Percentiles rank a stretch among this genome's conserved stretches.
Conservation (phyloP, 2,888 invertebrate species). For the Portevinia maculata region DNA sequence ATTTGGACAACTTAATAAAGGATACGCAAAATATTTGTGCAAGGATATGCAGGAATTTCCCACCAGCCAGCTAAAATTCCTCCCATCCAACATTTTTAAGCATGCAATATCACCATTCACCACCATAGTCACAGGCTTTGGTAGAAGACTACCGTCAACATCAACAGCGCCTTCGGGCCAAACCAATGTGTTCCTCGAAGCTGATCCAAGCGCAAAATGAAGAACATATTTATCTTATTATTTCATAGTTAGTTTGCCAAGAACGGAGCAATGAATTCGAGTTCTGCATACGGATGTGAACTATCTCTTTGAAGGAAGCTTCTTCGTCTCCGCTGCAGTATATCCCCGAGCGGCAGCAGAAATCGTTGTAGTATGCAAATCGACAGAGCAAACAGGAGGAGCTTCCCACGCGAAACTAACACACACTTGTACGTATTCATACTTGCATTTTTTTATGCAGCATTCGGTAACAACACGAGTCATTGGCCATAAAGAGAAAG, state of each 20-base stretch:
- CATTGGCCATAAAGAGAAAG: constrained; percentile 55
- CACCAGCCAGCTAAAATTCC: constrained; percentile 64
- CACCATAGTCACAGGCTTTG: constrained; percentile 10
- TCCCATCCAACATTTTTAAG: constrained; percentile 37
- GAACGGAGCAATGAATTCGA: constrained; percentile 57
- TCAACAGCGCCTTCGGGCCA: constrained; percentile 27
- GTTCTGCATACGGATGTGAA: constrained; percentile 13
- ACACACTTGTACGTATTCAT: neutral
- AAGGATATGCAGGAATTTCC: constrained; percentile 72
- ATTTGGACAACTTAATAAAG: constrained; percentile 74
- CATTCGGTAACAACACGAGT: constrained; percentile 40
- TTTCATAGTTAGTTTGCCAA: constrained; percentile 72
- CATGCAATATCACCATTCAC: constrained; percentile 46
- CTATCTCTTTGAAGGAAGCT: neutral
- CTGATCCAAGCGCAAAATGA: constrained; percentile 72
- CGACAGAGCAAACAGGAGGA: constrained; percentile 17
- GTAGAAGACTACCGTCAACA: constrained; percentile 12
- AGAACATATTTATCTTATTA: constrained; percentile 73
- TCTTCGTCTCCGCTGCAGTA: neutral
- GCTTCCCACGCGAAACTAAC: constrained; percentile 16
- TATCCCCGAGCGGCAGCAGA: constrained; percentile 26
- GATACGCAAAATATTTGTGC: constrained; percentile 70
- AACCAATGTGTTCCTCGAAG: constrained; percentile 56
- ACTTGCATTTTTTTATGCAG: neutral
- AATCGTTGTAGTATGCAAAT: constrained; percentile 63